Base-by-base conservation (phyloP, 1,140 invertebrate species). In the Idris sp. region DNA sequence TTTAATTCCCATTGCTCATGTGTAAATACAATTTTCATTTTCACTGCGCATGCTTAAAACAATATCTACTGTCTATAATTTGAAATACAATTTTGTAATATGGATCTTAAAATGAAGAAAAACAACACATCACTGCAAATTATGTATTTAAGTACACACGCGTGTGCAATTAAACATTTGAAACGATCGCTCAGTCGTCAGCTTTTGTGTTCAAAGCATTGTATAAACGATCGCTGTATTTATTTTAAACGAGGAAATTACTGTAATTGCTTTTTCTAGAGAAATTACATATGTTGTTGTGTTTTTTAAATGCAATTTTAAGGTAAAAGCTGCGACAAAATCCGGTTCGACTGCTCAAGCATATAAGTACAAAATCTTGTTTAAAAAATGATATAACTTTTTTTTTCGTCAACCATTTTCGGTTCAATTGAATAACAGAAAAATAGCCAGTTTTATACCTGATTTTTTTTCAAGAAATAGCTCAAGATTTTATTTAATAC, bases 131-230 rank as follows among this genome's bases (percentile, higher is more conserved):
- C 4, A 26, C 3, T 33, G 18, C 30, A 44, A 59, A 46, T 46
- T 59, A 59, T 28, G 54, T 28, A 59, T 46, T 59, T 59, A 59
- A 31, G 41, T 28, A 59, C 41, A 25, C 30, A 46, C 18, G 30
- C 41, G 14, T 46, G 43, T 61, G 31, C 56, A 49, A 48, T 61
- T 61, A 61, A 49, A 61, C 35, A 49, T 8, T 38, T 59, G 56
- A 48, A 41, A 46, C 43, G n/a, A 10, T 16, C 8, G 33, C n/a
- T 11, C 14, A 40, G 44, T 22, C 25, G 58, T 31, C 33, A 35
- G 22, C 58, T 61, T 61, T 61, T 61, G 43, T 59, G 30, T 36
- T 59, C 18, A 13, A 38, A 11, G 41, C 16, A 22, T 38, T 22
- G 19, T 10, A 48, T 48, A 30, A 33, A 61, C 56, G 28, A 48